phyloP scores from a whole-genome alignment of 2,113 vertebrate species.

The Octodon degus region DNA sequence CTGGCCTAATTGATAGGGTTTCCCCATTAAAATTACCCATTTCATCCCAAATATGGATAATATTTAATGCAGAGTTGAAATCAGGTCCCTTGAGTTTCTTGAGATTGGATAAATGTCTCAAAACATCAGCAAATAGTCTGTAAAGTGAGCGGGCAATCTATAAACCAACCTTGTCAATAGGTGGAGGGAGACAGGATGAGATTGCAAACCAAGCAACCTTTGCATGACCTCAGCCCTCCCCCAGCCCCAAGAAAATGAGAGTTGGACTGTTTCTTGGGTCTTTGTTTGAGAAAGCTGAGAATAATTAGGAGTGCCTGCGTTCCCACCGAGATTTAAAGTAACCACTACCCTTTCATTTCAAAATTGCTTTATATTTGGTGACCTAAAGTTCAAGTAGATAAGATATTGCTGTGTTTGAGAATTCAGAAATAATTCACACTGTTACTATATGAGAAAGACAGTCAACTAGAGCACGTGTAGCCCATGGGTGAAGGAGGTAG shows the following conservation, averaged over 20 bases:
- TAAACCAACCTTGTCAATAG: conserved; percentile 78
- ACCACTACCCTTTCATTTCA: conserved; percentile 17
- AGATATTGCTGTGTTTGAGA: conserved; percentile 50
- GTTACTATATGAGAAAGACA: conserved; percentile 29
- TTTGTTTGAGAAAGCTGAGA: conserved; percentile 70
- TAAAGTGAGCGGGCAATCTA: conserved; percentile 73
- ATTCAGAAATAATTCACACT: conserved; percentile 68
- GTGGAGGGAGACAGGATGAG: conserved; percentile 58
- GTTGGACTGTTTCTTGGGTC: conserved; percentile 1
- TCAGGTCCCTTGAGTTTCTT: conserved; percentile 73
- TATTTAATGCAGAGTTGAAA: conserved; percentile 74
- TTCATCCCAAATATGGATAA: conserved; percentile 69
- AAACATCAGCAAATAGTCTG: conserved; percentile 77
- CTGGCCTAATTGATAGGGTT: conserved; percentile 45
- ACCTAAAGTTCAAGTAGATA: conserved; percentile 59
- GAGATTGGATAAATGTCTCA: conserved; percentile 79
- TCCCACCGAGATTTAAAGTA: conserved; percentile 54
- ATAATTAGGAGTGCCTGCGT: neutral
- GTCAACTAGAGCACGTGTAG: neutral
- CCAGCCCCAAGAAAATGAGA: conserved; percentile 69
- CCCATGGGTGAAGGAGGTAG: neutral
- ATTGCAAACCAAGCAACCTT: conserved; percentile 75
- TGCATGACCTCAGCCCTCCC: conserved; percentile 77
- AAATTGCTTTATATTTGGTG: conserved; percentile 70
- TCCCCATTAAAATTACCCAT: conserved; percentile 71